Evolutionary conservation across 1,140 invertebrate species (phyloP).

Genomic region (Drosophila ananassae): DNA sequence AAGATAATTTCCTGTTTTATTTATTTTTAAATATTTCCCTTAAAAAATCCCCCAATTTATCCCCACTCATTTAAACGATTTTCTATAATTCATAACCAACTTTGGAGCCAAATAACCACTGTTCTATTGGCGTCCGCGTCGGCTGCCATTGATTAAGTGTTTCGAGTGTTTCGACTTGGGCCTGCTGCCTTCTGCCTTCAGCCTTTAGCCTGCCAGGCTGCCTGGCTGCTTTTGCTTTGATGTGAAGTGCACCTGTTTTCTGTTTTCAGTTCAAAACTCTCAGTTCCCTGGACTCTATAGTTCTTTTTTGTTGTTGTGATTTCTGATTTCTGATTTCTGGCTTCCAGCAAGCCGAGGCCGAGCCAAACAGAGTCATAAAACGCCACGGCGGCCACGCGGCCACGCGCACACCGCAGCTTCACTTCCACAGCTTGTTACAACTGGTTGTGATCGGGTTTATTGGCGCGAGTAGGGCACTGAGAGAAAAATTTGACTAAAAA

Average conservation of each 20-base stretch:
- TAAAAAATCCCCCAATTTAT: too few species aligned
- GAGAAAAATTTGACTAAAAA: not conserved
- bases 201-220: not conserved
- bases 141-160: conserved; percentile 76
- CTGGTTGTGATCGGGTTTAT: conserved; percentile 55
- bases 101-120: conserved; percentile 15
- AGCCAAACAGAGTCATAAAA: conserved; percentile 79
- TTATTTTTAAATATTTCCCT: too few species aligned
- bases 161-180: conserved; percentile 63
- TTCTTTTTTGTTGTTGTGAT: conserved; percentile 30
- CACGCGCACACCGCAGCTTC: conserved; percentile 54
- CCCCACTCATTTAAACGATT: too few species aligned
- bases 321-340: conserved; percentile 43
- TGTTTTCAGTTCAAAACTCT: conserved; percentile 27
- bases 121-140: conserved; percentile 50
- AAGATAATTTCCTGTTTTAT: too few species aligned
- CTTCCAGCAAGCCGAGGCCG: conserved; percentile 28
- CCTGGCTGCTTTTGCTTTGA: conserved; percentile 43
- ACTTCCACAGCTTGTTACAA: conserved; percentile 69
- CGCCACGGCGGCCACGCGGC: conserved; percentile 68
- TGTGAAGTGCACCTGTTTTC: conserved; percentile 82
- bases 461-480: conserved; percentile 10
- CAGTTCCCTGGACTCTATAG: not conserved
- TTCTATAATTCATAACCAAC: not conserved
- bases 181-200: conserved; percentile 22